Base-by-base conservation (phyloP, 2,888 invertebrate species). In the Heliconius ismenius region DNA sequence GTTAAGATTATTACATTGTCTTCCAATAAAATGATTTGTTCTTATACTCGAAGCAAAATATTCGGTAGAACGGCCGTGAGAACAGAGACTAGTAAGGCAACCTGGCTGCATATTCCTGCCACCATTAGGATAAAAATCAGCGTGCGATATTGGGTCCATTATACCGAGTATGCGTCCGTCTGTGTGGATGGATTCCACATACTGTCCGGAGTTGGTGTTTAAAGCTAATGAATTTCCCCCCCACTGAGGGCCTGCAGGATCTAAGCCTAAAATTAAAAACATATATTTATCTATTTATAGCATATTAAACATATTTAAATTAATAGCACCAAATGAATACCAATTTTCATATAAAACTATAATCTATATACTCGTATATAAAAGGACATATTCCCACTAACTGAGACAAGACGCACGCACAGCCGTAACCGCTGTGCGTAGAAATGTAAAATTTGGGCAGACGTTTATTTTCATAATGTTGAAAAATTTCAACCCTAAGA, bases 141-240 rank as follows among this genome's bases (percentile, higher is more conserved):
- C 83, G 67, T 85, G 73, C 6, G 83, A 84, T n/a, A 87, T 83
- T 1, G 86, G 82, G 58, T 84, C 83, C 69, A 83, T 82, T 76
- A 88, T 87, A 49, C 88, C 89, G 3, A 87, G 83, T 18, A 81
- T 18, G 4, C 85, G 83, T 64, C 86, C 86, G 36, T 89, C 86
- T 0, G 89, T 89, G 78, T 89, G 88, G 74, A 89, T 88, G 2
- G 83, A 81, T 76, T 89, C 88, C 0, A 88, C 88, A 73, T 87
- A 88, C 1, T 78, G 80, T 0, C 82, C 89, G 11, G 84, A 83
- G 64, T 79, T 82, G 0, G 74, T 74, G 26, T 81, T 82, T 1
- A 89, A 79, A 15, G 86, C 82, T 72, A 86, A 84, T 0, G 78
- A 63, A 70, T 83, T 85, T 21, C 79, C 76, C 9, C 81, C 80